These are phyloP conservation scores for Paelopatides confundens DNA, from an alignment of 53 echinoderm and acorn worm species.

Conservation along the genomic window DNA sequence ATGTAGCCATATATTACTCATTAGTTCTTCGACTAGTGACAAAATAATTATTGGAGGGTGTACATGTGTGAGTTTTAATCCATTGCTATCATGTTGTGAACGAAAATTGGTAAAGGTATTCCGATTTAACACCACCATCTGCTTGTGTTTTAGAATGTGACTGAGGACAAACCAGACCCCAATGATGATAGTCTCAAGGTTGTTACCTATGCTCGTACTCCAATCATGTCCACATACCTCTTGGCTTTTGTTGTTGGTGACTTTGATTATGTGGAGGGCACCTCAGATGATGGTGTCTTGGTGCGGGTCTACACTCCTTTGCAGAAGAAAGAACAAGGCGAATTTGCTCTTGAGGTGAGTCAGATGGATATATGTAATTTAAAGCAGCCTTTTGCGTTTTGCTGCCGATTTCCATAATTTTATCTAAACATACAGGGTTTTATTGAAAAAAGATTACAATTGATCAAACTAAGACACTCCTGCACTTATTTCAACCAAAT, in stretches of 20 bases:
- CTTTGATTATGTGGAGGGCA: slow-evolving; percentile 94
- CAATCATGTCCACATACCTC: slow-evolving; percentile 97
- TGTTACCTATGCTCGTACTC: slow-evolving; percentile 84
- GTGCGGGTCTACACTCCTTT: slow-evolving; percentile 91
- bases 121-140: background rate
- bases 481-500: too few species aligned
- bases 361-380: too few species aligned
- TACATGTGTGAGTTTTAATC: too few species aligned
- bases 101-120: background rate
- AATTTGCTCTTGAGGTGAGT: slow-evolving; percentile 93
- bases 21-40: background rate
- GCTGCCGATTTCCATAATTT: too few species aligned
- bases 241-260: slow-evolving; percentile 97
- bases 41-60: too few species aligned
- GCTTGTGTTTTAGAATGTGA: slow-evolving; percentile 72
- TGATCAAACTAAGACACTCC: too few species aligned
- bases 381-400: too few species aligned
- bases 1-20: too few species aligned
- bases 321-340: slow-evolving; percentile 85
- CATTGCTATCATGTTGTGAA: too few species aligned
- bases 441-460: too few species aligned
- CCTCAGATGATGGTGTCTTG: slow-evolving; percentile 78
- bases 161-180: slow-evolving; percentile 74
- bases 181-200: slow-evolving; percentile 73
- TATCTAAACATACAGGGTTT: too few species aligned